Evolutionary conservation across 2,113 vertebrate genomes (phyloP), one percentile per base, ranked within the genome.

Genomic region (Rhinolophus ferrumequinum): DNA sequence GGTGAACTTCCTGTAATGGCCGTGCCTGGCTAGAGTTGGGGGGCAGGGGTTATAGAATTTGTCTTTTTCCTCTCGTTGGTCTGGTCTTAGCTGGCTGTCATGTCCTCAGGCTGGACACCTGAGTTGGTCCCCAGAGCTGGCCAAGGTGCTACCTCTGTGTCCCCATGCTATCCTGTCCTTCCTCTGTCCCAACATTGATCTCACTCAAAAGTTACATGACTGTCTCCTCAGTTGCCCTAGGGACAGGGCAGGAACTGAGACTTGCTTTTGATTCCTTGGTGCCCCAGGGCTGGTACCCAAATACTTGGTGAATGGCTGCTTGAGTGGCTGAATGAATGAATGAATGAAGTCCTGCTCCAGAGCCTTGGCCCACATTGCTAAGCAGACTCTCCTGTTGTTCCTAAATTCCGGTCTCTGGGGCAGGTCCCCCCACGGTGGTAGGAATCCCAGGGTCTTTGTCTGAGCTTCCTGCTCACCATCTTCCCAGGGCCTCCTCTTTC

Each of bases 151-250:
- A 24, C 67, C 35, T 85, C 72, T 82, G 64, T 83, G 89, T 93
- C 66, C 10, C n/a, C 6, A 0, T 30, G 76, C 72, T 2, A 3
- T 64, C 58, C 90, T 72, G 58, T 69, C 52, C 50, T 80, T 93
- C 28, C 22, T 22, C 16, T 75, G 21, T 75, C 62, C 67, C 33
- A 19, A 21, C 22, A 12, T 2, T 5, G 35, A 14, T 77, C 5
- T 73, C 35, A 26, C 60, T 82, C 22, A 2, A 1, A 13, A 52
- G 33, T 54, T 81, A 14, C 7, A 1, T 0, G 0, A 82, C 52
- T 60, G 8, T 70, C 11, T 41, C 35, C 8, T 21, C 2, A 0
- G 0, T 56, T 15, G 15, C 24, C 2, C 70, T 26, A 0, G 19
- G 58, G 30, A 33, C 14, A 2, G 80, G 79, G 28, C 5, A 26